Base-by-base conservation (phyloP, 2,113 vertebrate genomes). In the Apistogramma diplotaenia region DNA sequence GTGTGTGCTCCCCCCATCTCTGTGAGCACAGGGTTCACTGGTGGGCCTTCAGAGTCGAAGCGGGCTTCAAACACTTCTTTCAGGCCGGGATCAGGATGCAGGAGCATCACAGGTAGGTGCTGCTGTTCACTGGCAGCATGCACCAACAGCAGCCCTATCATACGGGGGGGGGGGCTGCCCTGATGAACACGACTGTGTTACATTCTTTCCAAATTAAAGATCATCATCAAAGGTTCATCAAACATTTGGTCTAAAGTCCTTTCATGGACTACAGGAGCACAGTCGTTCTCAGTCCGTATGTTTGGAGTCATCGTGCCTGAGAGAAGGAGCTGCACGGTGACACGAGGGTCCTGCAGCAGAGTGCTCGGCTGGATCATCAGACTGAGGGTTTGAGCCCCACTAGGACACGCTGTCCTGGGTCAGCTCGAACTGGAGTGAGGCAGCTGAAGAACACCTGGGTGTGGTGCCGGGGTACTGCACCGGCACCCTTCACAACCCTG, bases 1-100 rank as follows among this genome's bases (percentile, higher is more conserved):
- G 46, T 79, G 76, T 81, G 71, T 81, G 53, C 58, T 29, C 13
- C 49, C 27, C 62, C 62, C 61, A 54, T 25, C 70, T 72, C 67
- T 77, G 49, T 78, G 58, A 85, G 62, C 81, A 25, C 75, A 74
- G 37, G 21, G 19, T 27, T 78, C 0, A 74, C 76, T 76, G 76
- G 71, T 5, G 60, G 72, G 40, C 70, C 77, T 73, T 79, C 53
- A 33, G 7, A 21, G 10, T 55, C 2, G 55, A 79, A 54, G 72
- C 23, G 40, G 23, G 49, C 19, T 27, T 57, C n/a, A 16, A 40
- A 13, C 15, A 25, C 21, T 56, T 56, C 27, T 76, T 35, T 49
- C 18, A 43, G 54, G 58, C 11, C 46, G 49, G 13, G 3, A 59
- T 16, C 16, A n/a, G 5, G 23, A 67, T 49, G 23, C 46, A 19